Conservation (phyloP, 2,113 vertebrate genomes). For the Lamprologus ornatipinnis region DNA sequence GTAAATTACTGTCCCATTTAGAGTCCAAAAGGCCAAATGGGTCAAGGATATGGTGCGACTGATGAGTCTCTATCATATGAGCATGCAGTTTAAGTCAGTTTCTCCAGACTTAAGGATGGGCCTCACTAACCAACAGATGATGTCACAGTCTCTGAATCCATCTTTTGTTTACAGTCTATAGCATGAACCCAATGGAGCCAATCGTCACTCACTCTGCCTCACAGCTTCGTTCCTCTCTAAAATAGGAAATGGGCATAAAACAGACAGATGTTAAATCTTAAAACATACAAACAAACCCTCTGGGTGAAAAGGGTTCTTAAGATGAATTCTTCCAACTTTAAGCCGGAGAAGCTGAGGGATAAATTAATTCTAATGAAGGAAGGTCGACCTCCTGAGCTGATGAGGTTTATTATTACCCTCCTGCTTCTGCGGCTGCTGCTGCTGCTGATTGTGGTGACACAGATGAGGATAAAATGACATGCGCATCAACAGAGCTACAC, state of each 20-base stretch:
- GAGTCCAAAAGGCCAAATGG: neutral
- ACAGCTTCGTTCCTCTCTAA: neutral
- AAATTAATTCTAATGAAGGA: constrained; percentile 43
- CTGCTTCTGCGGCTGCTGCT: neutral
- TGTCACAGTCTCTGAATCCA: neutral
- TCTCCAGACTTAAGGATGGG: neutral
- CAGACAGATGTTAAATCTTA: neutral
- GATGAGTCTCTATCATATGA: neutral
- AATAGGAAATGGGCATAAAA: neutral
- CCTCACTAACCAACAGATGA: neutral
- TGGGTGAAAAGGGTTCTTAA: constrained; percentile 1
- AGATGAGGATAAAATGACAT: neutral
- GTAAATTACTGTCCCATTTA: neutral
- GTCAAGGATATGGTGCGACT: neutral
- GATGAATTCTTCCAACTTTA: constrained; percentile 31
- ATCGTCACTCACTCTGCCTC: neutral
- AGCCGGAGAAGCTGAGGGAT: neutral
- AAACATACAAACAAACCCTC: neutral
- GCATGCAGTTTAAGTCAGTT: neutral
- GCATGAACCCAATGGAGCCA: neutral
- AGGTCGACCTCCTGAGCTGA: constrained; percentile 19
- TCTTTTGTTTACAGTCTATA: neutral
- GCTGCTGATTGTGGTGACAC: neutral
- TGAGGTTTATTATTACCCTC: constrained; percentile 28
- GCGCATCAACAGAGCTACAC: neutral